Percentiles rank a stretch among this genome's conserved stretches.
These are phyloP conservation scores for Cheilosia soror DNA, from an alignment of 2,888 invertebrate genomes.

Conservation along the genomic window DNA sequence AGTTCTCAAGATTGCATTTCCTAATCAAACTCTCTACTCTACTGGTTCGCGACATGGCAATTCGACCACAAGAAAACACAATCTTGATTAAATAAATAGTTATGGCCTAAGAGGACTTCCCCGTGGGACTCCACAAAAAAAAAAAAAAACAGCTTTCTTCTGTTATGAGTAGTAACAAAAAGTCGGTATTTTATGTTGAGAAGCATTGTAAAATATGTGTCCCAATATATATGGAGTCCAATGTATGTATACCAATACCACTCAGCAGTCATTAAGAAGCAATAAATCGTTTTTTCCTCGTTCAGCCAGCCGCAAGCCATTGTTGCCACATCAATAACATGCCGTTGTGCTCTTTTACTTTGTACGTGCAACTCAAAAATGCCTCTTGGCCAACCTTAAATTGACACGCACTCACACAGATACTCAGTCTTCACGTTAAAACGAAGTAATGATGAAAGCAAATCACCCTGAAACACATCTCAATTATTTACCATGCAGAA, in stretches of 20 bases:
- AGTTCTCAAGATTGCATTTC: too few relatives aligned
- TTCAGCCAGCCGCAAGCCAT: constrained; percentile 23
- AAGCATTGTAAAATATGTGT: background rate
- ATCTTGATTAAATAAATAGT: background rate
- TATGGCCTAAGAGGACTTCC: background rate
- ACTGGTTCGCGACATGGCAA: too few relatives aligned
- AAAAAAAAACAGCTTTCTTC: background rate
- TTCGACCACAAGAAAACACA: too few relatives aligned
- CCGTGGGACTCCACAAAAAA: background rate
- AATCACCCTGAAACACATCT: constrained; percentile 62
- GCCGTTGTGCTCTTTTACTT: constrained; percentile 4
- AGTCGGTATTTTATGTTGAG: background rate
- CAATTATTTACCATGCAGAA: constrained; percentile 58
- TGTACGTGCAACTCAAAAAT: constrained; percentile 8
- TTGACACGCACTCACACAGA: constrained; percentile 35
- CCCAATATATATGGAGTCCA: background rate
- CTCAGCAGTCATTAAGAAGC: constrained; percentile 42
- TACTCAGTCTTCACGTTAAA: background rate
- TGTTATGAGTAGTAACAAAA: background rate
- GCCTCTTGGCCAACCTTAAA: constrained; percentile 22
- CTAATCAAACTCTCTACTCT: too few relatives aligned
- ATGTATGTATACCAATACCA: too few relatives aligned
- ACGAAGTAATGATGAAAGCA: constrained; percentile 53
- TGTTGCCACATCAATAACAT: constrained; percentile 48
- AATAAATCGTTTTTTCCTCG: constrained; percentile 29